These are phyloP conservation scores for Mycalesis mineus DNA, from an alignment of 2,888 invertebrate species.

Conservation along the genomic window DNA sequence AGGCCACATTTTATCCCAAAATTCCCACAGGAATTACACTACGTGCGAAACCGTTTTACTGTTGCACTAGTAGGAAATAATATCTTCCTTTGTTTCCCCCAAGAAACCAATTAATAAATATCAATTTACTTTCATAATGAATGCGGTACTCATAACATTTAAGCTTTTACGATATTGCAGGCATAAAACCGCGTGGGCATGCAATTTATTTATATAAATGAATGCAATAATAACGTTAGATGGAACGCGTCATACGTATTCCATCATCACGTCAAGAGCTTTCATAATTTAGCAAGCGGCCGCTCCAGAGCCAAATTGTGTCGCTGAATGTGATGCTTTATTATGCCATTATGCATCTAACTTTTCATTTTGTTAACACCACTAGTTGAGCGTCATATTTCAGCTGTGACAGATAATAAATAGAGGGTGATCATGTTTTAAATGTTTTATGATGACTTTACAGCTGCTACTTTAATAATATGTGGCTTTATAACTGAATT, in stretches of 20 bases:
- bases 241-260: neutral
- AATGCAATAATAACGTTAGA: neutral
- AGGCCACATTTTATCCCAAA: too few species aligned
- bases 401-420: neutral
- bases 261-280: neutral
- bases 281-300: slow-evolving; percentile 3
- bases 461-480: too few species aligned
- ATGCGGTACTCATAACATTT: too few species aligned
- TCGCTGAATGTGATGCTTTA: slow-evolving; percentile 6
- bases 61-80: too few species aligned
- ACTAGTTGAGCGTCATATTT: neutral
- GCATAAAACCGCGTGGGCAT: too few species aligned
- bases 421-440: neutral
- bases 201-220: neutral
- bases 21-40: too few species aligned
- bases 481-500: too few species aligned
- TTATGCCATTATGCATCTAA: slow-evolving; percentile 11
- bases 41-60: too few species aligned
- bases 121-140: too few species aligned
- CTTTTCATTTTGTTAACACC: slow-evolving; percentile 12
- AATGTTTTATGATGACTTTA: neutral
- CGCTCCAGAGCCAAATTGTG: slow-evolving; percentile 6
- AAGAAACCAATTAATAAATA: too few species aligned
- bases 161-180: too few species aligned
- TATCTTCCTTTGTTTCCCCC: too few species aligned